Conservation (phyloP, 2,797 vertebrate genomes). For the Channallabes apus region DNA sequence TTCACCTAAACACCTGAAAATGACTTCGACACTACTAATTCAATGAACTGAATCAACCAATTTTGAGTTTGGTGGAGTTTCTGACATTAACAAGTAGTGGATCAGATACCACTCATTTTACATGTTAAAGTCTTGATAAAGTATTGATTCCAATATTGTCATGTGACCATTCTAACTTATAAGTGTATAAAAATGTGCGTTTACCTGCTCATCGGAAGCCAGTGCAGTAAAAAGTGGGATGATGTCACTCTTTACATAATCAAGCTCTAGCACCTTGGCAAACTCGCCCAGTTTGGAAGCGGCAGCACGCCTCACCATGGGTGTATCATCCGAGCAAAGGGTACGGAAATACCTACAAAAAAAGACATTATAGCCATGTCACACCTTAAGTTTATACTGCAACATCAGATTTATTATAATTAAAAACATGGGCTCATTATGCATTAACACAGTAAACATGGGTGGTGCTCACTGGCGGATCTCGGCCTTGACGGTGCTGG, state of each 20-base stretch:
- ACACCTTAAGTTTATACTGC: not conserved
- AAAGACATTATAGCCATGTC: not conserved
- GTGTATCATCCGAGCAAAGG: constrained; percentile 85
- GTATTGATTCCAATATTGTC: not conserved
- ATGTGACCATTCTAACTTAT: no score
- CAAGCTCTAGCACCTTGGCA: constrained; percentile 84
- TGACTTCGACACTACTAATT: no score
- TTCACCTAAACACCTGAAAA: no score
- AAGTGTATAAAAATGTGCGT: not conserved
- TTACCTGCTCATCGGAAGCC: constrained; percentile 86
- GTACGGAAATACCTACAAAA: constrained; percentile 81
- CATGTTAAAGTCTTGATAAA: not conserved
- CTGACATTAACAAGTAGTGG: no score
- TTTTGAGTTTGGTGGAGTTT: no score
- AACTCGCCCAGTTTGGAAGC: constrained; percentile 86
- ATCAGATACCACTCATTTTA: not conserved
- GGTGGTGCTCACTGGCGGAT: constrained; percentile 80
- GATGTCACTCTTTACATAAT: constrained; percentile 85
- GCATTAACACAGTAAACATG: not conserved
- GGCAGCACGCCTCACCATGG: constrained; percentile 85
- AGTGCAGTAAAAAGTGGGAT: constrained; percentile 85
- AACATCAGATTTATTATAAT: not conserved
- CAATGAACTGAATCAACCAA: no score
- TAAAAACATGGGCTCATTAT: not conserved
- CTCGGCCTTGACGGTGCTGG: constrained; percentile 83